Evolutionary conservation across 2,888 invertebrate species (phyloP), one percentile per base, ranked within the genome.

Genomic region (Icerya purchasi): DNA sequence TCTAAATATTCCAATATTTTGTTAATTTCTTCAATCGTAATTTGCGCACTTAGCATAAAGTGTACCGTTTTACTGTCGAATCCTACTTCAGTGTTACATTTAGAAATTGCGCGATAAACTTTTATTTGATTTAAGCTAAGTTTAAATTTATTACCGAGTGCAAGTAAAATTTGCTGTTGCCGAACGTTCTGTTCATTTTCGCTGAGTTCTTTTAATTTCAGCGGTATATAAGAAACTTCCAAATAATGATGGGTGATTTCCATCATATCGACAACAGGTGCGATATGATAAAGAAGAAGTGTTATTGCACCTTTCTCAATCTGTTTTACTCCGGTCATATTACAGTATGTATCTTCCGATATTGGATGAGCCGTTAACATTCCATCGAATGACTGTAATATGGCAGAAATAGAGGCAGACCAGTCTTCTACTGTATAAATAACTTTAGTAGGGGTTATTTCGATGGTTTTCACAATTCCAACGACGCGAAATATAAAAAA

Each of bases 191-290:
- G 18, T 24, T 54, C 62, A 22, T 59, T 65, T 56, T 68, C 68
- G 10, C 69, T 67, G 50, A 72, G 68, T 60, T 74, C 73, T 66
- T 78, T 76, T 1, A 77, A 72, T 65, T 76, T 77, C 51, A 77
- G 72, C 22, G 76, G 71, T 1, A 76, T 71, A 64, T 79, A 75
- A 18, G 83, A 74, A 0, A 82, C 80, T 70, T 85, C 83, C 54
- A 87, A 70, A 2, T 82, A 66, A 69, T 88, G 87, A 57, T 74
- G 76, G 0, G 79, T 78, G 3, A 86, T 66, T 65, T 84, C 81
- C 66, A 83, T 82, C 56, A 80, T 71, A 66, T 80, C 76, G 22
- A 74, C 73, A 0, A 87, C 67, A 0, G 81, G 78, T 23, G 73
- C 66, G 65, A 86, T 77, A 65, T 78, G 78, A 62, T 83, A 76